Conservation (phyloP, 2,797 vertebrate genomes). For the Diplodus sargus region DNA sequence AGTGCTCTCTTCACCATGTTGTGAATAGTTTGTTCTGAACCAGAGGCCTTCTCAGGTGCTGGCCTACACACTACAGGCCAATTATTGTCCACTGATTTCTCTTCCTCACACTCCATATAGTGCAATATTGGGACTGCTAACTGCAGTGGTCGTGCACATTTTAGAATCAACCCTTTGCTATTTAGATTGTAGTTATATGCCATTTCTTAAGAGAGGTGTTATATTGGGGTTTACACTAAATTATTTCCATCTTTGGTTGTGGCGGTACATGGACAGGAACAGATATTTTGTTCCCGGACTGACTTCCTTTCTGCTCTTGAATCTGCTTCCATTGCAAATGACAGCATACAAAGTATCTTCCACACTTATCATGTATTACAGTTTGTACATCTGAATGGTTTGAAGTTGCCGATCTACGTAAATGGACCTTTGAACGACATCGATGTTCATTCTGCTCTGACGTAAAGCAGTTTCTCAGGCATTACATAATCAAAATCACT, state of each 20-base stretch:
- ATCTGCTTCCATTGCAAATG: conserved; percentile 62
- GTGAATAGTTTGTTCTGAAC: conserved; percentile 52
- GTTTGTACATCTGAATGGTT: conserved; percentile 44
- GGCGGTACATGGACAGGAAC: conserved; percentile 21
- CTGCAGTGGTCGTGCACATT: conserved; percentile 53
- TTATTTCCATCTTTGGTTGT: conserved; percentile 31
- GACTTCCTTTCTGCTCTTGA: conserved; percentile 54
- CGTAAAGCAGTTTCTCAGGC: conserved; percentile 93
- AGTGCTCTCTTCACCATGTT: conserved; percentile 33
- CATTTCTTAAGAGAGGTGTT: conserved; percentile 47
- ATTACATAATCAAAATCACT: conserved; percentile 87
- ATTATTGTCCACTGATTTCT: conserved; percentile 44
- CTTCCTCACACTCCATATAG: conserved; percentile 51
- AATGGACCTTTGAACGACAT: conserved; percentile 41
- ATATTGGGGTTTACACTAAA: conserved; percentile 59
- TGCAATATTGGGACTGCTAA: conserved; percentile 73
- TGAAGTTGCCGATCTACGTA: conserved; percentile 29
- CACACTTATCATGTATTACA: conserved; percentile 30
- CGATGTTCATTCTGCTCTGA: conserved; percentile 68
- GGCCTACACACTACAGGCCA: conserved; percentile 53
- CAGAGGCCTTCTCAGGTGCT: conserved; percentile 76
- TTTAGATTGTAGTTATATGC: conserved; percentile 47
- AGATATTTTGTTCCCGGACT: conserved; percentile 37
- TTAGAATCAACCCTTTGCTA: conserved; percentile 37
- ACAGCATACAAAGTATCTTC: conserved; percentile 55